Base-by-base conservation (phyloP, 2,113 vertebrate genomes). In the Columba livia region DNA sequence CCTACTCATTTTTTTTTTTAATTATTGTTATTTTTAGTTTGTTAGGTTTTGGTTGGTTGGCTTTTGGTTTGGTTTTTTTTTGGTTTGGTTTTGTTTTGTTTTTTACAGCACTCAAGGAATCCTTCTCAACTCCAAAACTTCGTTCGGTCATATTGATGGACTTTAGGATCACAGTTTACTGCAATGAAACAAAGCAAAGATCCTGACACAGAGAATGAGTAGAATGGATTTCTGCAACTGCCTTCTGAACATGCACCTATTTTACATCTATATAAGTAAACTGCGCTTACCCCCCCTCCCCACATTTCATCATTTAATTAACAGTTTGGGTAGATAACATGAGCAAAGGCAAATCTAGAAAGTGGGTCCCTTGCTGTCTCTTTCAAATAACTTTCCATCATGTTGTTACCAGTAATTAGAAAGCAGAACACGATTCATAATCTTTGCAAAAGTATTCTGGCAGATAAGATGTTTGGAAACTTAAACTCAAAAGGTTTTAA, bases 161-260 rank as follows among this genome's bases (percentile, higher is more conserved):
- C 98, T 99, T 99, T 99, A 99, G 98, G 98, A 98, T 99, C 99
- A 98, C 98, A 98, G 98, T 98, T 98, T 98, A 99, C 99, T 99
- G 98, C 98, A 99, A 99, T 99, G 99, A 99, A 98, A 99, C 98
- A 99, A 99, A 99, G 98, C 98, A 98, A 99, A 99, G 98, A 98
- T 98, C 99, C 99, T 99, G 98, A 98, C 98, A 99, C 98, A 98
- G 96, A 97, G 94, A 98, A 99, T 98, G 98, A 98, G 98, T 97
- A 98, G 98, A 98, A 98, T 99, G 98, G 98, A 97, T 98, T 98
- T 98, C 98, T 98, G 95, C 84, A 98, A 95, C 97, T 98, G 95
- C 97, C 98, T 98, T 98, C 97, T 98, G 97, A 98, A 98, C 98
- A 99, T 98, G 98, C 98, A 99, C 95, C 98, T 97, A 70, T 90